Conservation (phyloP, 2,797 vertebrate species). For the Gymnothorax javanicus region DNA sequence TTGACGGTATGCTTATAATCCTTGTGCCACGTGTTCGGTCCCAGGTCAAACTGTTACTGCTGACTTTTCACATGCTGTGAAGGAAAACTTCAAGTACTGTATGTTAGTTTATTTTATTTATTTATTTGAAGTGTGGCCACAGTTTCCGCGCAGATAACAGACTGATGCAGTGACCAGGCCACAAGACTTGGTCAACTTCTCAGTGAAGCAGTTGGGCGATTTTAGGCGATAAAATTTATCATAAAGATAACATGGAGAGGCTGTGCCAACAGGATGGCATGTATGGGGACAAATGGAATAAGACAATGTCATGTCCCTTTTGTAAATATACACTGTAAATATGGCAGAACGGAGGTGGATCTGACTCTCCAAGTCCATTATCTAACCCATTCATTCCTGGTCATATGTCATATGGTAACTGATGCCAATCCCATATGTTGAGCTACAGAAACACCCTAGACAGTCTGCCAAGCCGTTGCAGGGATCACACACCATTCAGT, state of each 20-base stretch:
- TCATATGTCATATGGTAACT: too few relatives aligned
- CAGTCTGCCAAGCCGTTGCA: too few relatives aligned
- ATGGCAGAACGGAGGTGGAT: not conserved
- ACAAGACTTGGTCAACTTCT: not conserved
- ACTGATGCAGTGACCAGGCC: not conserved
- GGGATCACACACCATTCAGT: too few relatives aligned
- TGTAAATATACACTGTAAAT: not conserved
- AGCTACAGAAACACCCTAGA: too few relatives aligned
- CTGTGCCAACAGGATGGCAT: not conserved
- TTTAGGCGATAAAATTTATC: not conserved
- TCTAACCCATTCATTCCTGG: not conserved
- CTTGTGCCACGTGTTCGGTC: not conserved
- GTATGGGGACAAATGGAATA: not conserved
- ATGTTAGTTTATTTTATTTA: not conserved
- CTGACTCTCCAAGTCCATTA: not conserved
- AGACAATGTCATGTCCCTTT: not conserved
- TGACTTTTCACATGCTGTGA: not conserved
- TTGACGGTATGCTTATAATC: not conserved
- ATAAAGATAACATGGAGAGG: not conserved
- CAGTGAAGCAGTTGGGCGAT: not conserved
- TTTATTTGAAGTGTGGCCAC: too few relatives aligned
- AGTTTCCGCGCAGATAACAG: too few relatives aligned
- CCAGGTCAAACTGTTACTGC: not conserved
- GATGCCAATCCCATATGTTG: too few relatives aligned
- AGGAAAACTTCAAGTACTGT: not conserved